A percentile compares a stretch with the other conserved stretches of the same genome.
Conservation (phyloP, 2,888 invertebrate species). For the Cacoxenus indagator region DNA sequence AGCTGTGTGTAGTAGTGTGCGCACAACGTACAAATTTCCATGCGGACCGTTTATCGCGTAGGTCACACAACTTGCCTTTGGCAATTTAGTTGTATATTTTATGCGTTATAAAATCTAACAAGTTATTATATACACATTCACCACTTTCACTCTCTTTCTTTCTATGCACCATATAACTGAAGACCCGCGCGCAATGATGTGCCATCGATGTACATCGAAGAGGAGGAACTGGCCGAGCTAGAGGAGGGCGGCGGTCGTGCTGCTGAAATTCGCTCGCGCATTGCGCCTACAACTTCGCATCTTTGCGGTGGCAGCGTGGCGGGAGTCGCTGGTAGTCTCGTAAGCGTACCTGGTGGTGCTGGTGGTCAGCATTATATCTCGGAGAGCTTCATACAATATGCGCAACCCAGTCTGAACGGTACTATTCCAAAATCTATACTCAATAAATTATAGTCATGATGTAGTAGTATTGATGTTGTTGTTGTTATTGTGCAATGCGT, state of each 20-base stretch:
- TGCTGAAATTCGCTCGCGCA: slow-evolving; percentile 61
- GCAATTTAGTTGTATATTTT: slow-evolving; percentile 44
- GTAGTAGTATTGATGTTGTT: neutral
- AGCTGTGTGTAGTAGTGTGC: too few relatives aligned
- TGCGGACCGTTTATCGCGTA: neutral
- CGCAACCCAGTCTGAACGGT: slow-evolving; percentile 72
- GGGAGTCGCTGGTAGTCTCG: slow-evolving; percentile 27
- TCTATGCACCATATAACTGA: slow-evolving; percentile 11
- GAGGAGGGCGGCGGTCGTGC: slow-evolving; percentile 66
- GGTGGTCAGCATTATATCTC: slow-evolving; percentile 68
- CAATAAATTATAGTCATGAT: slow-evolving; percentile 63
- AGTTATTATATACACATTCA: slow-evolving; percentile 32
- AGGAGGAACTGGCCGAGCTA: slow-evolving; percentile 70
- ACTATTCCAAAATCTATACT: slow-evolving; percentile 70
- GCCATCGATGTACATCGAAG: slow-evolving; percentile 71
- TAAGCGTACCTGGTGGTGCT: slow-evolving; percentile 42
- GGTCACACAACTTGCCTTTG: slow-evolving; percentile 30
- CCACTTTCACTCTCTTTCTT: slow-evolving; percentile 4
- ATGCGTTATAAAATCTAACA: slow-evolving; percentile 48
- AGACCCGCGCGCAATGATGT: slow-evolving; percentile 71
- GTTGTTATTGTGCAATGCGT: neutral
- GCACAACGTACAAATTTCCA: too few relatives aligned
- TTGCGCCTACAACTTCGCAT: slow-evolving; percentile 55
- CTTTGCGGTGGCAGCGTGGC: slow-evolving; percentile 38
- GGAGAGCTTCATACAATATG: slow-evolving; percentile 71